Conservation (phyloP, 2,113 vertebrate genomes). For the Sinocyclocheilus anophthalmus region DNA sequence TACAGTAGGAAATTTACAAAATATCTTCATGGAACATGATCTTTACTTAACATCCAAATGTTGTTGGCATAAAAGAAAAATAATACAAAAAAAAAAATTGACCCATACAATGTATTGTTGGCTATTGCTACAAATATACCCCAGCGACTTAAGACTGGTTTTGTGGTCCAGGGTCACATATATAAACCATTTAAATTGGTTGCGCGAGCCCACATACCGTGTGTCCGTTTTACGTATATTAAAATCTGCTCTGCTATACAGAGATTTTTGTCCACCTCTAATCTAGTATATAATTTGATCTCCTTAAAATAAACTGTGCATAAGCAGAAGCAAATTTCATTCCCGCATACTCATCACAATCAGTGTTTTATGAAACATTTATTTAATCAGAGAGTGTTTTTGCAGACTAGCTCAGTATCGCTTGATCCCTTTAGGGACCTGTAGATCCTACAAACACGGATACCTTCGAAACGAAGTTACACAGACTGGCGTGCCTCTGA, state of each 20-base stretch:
- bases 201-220: no score
- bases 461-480: constrained; percentile 1
- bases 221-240: no score
- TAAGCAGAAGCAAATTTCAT: neutral
- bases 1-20: no score
- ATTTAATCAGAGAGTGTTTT: constrained; percentile 18
- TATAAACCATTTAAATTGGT: no score
- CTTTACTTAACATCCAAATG: no score
- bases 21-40: no score
- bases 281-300: constrained; percentile 15
- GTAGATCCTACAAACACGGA: neutral
- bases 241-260: neutral
- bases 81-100: no score
- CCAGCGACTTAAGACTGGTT: no score
- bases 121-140: no score
- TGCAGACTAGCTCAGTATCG: neutral
- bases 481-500: neutral
- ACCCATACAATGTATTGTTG: no score
- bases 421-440: constrained; percentile 22
- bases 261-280: neutral
- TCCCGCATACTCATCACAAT: neutral
- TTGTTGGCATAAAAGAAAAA: no score
- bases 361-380: constrained; percentile 21
- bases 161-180: no score
- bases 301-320: neutral